Evolutionary conservation across 2,113 vertebrate genomes (phyloP).

Genomic region (Neopipo cinnamomea): DNA sequence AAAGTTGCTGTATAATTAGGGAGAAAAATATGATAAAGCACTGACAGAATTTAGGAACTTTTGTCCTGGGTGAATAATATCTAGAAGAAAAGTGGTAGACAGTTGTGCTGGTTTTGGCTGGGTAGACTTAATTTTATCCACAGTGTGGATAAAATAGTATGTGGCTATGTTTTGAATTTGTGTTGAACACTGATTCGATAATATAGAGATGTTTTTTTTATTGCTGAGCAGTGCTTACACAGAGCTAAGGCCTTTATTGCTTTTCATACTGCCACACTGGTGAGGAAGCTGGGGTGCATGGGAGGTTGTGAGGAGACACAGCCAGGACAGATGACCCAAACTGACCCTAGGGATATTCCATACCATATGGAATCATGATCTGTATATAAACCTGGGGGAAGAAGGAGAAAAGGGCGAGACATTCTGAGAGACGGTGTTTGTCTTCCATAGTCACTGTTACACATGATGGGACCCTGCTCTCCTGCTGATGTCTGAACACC

Average conservation of each 20-base stretch:
- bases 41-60: background rate
- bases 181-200: background rate
- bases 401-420: background rate
- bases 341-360: background rate
- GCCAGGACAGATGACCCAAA: background rate
- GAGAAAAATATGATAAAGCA: background rate
- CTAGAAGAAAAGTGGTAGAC: background rate
- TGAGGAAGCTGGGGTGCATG: too few species aligned
- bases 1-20: background rate
- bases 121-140: background rate
- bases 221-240: background rate
- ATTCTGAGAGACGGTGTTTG: background rate
- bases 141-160: background rate
- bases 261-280: rapidly evolving
- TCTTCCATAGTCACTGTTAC: background rate
- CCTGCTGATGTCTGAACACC: background rate
- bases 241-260: background rate
- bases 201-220: background rate
- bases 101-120: background rate
- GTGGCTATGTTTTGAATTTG: background rate
- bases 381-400: background rate
- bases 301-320: background rate
- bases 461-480: rapidly evolving
- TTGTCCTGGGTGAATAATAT: background rate
- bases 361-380: rapidly evolving